Conservation (phyloP, 2,797 vertebrate species). For the Pseudochirops corinnae region DNA sequence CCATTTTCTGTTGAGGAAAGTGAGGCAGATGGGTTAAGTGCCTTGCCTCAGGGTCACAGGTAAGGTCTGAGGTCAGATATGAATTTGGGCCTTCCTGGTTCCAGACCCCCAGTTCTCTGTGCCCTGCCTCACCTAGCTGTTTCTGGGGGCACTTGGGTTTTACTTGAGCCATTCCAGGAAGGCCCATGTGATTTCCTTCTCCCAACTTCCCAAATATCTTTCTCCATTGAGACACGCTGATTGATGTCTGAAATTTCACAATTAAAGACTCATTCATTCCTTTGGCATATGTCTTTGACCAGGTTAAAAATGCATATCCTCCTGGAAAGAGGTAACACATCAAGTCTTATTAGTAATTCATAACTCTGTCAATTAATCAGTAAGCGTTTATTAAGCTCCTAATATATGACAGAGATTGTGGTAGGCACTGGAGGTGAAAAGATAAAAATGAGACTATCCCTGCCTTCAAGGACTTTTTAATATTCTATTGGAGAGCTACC, state of each 20-base stretch:
- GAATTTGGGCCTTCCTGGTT: neutral
- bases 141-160: neutral
- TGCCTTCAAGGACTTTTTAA: neutral
- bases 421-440: neutral
- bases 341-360: fast-evolving
- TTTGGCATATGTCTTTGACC: neutral
- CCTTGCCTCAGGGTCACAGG: neutral
- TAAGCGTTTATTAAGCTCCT: neutral
- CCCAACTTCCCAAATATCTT: neutral
- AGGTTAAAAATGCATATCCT: neutral
- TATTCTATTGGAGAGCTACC: neutral
- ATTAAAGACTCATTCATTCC: neutral
- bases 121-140: neutral
- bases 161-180: neutral
- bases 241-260: neutral
- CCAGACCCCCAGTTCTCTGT: neutral
- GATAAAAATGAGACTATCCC: neutral
- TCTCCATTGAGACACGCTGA: neutral
- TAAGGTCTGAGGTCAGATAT: neutral
- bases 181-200: fast-evolving
- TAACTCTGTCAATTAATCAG: neutral
- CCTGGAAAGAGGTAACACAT: fast-evolving
- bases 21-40: neutral
- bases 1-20: neutral
- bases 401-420: neutral